These are phyloP conservation scores for Glaucomys volans DNA, from an alignment of 2,113 vertebrate genomes.

Conservation along the genomic window DNA sequence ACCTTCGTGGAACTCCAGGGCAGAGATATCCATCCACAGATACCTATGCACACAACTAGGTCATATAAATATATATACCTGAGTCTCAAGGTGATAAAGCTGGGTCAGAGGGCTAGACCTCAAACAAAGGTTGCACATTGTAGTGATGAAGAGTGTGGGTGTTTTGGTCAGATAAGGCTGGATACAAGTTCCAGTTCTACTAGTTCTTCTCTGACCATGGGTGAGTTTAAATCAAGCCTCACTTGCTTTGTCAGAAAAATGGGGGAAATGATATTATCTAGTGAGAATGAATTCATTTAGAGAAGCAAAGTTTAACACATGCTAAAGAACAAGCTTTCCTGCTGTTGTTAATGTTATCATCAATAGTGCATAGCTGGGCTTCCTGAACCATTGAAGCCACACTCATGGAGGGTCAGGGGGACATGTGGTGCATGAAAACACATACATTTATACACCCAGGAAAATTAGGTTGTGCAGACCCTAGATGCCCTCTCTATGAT, in stretches of 20 bases:
- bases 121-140: not conserved
- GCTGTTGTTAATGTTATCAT: not conserved
- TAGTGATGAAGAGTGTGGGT: not conserved
- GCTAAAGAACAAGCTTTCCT: not conserved
- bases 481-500: not conserved
- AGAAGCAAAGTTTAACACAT: not conserved
- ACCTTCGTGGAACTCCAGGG: not conserved
- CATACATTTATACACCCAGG: not conserved
- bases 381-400: not conserved
- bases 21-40: not conserved
- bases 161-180: not conserved
- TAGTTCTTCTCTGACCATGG: not conserved
- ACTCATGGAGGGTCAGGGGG: not conserved
- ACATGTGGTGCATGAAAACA: not conserved
- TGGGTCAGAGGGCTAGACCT: not conserved
- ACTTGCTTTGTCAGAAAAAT: constrained; percentile 8
- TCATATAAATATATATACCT: not conserved
- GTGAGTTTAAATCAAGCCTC: constrained; percentile 12
- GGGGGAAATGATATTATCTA: not conserved
- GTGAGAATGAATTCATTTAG: not conserved
- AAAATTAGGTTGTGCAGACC: not conserved
- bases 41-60: not conserved
- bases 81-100: constrained; percentile 7
- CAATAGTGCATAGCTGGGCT: not conserved
- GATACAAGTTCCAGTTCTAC: not conserved